A percentile compares a stretch with the other conserved stretches of the same genome.
Conservation (phyloP, 2,888 invertebrate genomes). For the Thymelicus acteon region DNA sequence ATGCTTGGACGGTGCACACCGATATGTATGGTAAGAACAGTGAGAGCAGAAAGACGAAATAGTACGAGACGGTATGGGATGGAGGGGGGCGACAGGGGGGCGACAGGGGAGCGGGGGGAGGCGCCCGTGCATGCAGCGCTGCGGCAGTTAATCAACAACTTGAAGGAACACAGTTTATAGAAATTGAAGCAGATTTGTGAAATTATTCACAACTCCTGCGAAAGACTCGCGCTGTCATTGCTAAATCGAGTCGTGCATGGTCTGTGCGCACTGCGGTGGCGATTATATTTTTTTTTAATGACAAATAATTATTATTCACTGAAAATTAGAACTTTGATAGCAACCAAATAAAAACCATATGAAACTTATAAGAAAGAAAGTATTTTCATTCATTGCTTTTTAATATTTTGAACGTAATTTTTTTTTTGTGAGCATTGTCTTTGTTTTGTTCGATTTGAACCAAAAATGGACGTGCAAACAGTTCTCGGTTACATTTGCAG, state of each 20-base stretch:
- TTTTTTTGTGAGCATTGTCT: no score
- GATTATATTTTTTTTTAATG: background rate
- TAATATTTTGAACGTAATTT: no score
- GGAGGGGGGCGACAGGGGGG: no score
- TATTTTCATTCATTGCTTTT: no score
- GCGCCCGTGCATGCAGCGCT: constrained; percentile 1
- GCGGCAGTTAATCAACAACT: constrained; percentile 4
- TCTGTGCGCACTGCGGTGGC: constrained; percentile 8
- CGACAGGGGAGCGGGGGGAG: background rate
- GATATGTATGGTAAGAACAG: background rate
- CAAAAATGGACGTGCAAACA: no score
- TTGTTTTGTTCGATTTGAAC: no score
- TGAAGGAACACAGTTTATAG: constrained; percentile 17
- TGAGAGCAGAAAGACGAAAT: background rate
- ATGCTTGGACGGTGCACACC: background rate
- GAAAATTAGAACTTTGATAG: no score
- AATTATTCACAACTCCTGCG: constrained; percentile 35
- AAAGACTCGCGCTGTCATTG: constrained; percentile 36
- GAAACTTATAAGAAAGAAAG: no score
- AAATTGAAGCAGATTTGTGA: constrained; percentile 32
- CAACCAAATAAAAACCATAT: no score
- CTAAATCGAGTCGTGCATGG: constrained; percentile 28
- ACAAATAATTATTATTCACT: no score
- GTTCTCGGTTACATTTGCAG: no score
- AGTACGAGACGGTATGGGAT: background rate